phyloP scores from a whole-genome alignment of 2,888 invertebrate genomes.

The Urechis unicinctus region DNA sequence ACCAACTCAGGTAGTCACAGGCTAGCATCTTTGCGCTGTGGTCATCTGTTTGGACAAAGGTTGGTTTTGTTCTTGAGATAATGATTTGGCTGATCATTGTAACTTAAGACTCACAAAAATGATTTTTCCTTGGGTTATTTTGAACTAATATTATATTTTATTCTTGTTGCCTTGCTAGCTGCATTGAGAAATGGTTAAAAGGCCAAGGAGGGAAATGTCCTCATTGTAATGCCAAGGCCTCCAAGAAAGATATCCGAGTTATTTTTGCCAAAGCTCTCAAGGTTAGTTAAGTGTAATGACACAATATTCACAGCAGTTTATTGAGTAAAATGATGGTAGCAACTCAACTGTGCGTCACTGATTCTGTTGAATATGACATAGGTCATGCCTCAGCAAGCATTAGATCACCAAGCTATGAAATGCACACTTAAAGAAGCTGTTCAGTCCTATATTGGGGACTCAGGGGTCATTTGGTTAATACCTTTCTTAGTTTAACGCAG shows the following conservation, averaged over 20 bases:
- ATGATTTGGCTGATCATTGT: background rate
- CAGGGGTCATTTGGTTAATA: too few species aligned
- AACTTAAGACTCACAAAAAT: background rate
- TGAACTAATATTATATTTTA: background rate
- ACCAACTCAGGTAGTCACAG: slow-evolving; percentile 79
- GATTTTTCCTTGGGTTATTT: background rate
- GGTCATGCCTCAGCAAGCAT: too few species aligned
- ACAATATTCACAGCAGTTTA: too few species aligned
- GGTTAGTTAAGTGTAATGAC: too few species aligned
- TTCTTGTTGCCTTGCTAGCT: slow-evolving; percentile 47
- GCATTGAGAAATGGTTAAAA: slow-evolving; percentile 71
- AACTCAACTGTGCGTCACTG: too few species aligned
- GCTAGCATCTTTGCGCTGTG: slow-evolving; percentile 80
- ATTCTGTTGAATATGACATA: too few species aligned
- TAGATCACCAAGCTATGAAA: too few species aligned
- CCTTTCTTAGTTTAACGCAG: too few species aligned
- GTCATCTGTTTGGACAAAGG: slow-evolving; percentile 77
- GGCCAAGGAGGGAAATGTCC: slow-evolving; percentile 66
- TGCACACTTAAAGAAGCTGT: too few species aligned
- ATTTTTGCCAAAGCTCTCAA: slow-evolving; percentile 71
- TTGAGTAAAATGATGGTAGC: too few species aligned
- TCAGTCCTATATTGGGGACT: too few species aligned
- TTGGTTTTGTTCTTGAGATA: slow-evolving; percentile 16
- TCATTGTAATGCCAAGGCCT: slow-evolving; percentile 74
- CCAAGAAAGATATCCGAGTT: slow-evolving; percentile 64